These are phyloP conservation scores for Halcyon malimbica DNA, from an alignment of 2,113 vertebrate species.

Conservation along the genomic window DNA sequence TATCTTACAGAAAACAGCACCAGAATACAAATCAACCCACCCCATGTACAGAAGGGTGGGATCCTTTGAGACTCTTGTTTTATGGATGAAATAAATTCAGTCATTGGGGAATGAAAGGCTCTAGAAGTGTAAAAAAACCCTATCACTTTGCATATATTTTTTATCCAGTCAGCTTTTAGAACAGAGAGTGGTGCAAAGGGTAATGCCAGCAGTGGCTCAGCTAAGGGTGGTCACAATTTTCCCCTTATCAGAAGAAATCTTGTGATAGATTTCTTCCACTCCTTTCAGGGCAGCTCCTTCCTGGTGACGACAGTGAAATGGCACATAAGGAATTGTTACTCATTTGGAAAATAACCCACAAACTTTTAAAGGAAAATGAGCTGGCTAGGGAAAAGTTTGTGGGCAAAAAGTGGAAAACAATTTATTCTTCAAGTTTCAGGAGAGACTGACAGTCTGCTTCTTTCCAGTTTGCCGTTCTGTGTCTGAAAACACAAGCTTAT, in stretches of 20 bases:
- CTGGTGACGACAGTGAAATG: background rate
- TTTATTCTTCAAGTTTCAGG: background rate
- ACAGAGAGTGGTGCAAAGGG: background rate
- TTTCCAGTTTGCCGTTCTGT: background rate
- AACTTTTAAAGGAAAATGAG: background rate
- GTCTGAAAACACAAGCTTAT: background rate
- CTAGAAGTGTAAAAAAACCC: background rate
- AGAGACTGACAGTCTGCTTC: background rate
- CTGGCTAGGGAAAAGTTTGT: background rate
- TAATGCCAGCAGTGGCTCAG: background rate
- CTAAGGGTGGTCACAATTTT: background rate
- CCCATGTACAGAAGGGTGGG: background rate
- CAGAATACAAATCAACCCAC: slow-evolving; percentile 61
- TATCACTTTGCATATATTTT: background rate
- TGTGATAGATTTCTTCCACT: background rate
- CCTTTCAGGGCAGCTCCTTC: background rate
- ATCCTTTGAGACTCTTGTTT: background rate
- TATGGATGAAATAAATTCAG: slow-evolving; percentile 10
- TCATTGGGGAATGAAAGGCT: background rate
- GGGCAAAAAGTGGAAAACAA: background rate
- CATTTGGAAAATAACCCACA: background rate
- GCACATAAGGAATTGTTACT: background rate
- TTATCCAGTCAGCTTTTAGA: background rate
- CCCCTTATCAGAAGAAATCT: background rate
- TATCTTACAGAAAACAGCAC: slow-evolving; percentile 49